Evolutionary conservation across 2,797 vertebrate genomes (phyloP), one percentile per base, ranked within the genome.

Genomic region (Pelobates cultripes): DNA sequence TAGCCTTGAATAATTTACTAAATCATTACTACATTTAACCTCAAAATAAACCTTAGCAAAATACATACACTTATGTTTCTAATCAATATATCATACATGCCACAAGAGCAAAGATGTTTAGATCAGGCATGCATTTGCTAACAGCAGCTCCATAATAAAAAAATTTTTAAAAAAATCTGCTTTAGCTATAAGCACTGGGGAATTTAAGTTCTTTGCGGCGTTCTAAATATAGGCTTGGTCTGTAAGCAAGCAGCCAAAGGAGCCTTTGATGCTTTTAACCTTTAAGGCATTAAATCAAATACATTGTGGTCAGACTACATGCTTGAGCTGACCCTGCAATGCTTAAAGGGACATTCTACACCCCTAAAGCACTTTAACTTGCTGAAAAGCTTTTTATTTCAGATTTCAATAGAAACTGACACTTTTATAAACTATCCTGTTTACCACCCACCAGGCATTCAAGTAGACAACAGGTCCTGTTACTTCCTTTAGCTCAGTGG

Each of bases 211-310:
- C 13, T 60, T 55, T 43, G 44, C 63, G 8, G 40, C 42, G 51
- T 4, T 43, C 0, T 1, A 86, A 71, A 74, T 10, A 81, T 81
- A 57, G 75, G 51, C 2, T 74, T 67, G 75, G 69, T n/a, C 73
- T 84, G 53, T 74, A 53, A 61, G 42, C 82, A 73, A 63, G 43
- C 70, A 74, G 67, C 69, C 69, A 69, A 70, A 5, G 9, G 69
- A 44, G 53, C n/a, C 43, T 78, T 75, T 1, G 15, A 44, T 41
- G 14, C 5, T 4, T 47, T 4, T 66, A 72, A 85, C 55, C n/a
- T 86, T 66, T 70, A 82, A 71, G 68, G 12, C 43, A 4, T 0
- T 47, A 47, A 0, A 0, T 40, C 41, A 57, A 76, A 78, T 57
- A 72, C 51, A 14, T 28, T 43, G 15, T 47, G 40, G 14, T 47